A percentile compares a stretch with the other conserved stretches of the same genome.
Conservation (phyloP, 2,888 invertebrate genomes). For the Drosophila engyochracea region DNA sequence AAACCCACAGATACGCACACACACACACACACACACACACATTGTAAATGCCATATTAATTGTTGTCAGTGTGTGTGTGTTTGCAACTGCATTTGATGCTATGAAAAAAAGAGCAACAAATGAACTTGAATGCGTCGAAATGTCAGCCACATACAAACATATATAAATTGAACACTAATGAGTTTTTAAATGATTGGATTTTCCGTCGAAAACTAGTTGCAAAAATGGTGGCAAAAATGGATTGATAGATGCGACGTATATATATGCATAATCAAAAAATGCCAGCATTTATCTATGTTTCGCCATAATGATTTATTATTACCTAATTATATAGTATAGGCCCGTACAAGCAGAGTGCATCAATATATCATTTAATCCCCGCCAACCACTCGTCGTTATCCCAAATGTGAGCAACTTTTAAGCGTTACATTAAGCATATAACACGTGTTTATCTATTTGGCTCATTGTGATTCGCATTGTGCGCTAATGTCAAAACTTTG, state of each 20-base stretch:
- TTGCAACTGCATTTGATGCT: conserved; percentile 42
- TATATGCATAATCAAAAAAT: neutral
- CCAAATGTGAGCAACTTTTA: neutral
- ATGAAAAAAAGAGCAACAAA: conserved; percentile 35
- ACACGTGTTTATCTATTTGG: conserved; percentile 39
- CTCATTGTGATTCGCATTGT: conserved; percentile 59
- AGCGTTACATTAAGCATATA: conserved; percentile 12
- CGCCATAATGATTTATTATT: neutral
- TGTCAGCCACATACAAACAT: conserved; percentile 13
- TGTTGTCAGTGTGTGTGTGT: conserved; percentile 54
- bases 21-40: conserved; percentile 8
- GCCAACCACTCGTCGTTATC: neutral
- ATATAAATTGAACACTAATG: conserved; percentile 47
- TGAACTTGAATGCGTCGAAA: conserved; percentile 60
- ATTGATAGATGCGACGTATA: conserved; percentile 12
- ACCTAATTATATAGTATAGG: neutral
- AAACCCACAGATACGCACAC: neutral
- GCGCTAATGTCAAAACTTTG: conserved; percentile 69
- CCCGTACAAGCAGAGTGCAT: neutral
- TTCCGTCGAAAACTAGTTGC: neutral
- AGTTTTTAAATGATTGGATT: conserved; percentile 63
- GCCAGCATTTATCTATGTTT: neutral
- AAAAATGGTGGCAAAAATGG: neutral
- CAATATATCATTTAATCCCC: neutral
- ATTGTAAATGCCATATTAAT: conserved; percentile 71